phyloP scores from a whole-genome alignment of 2,888 invertebrate species.

The Theodoxus fluviatilis region DNA sequence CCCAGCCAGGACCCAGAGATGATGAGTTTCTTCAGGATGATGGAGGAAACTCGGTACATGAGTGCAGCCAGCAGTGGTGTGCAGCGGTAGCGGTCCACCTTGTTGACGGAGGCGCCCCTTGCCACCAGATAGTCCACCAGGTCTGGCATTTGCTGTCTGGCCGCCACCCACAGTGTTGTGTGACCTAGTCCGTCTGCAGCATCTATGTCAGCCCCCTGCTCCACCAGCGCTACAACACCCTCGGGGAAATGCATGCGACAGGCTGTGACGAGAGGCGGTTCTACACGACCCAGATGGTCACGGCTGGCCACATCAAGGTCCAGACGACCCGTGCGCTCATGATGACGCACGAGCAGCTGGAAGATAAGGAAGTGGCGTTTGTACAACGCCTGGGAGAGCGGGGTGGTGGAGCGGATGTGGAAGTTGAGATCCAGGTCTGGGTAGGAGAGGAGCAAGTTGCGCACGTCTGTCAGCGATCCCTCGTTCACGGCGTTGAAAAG shows the following conservation, averaged over 20 bases:
- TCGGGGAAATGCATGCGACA: constrained; percentile 61
- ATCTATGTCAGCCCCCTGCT: constrained; percentile 59
- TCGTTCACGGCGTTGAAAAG: constrained; percentile 46
- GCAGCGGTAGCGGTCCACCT: constrained; percentile 57
- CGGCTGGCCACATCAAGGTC: constrained; percentile 61
- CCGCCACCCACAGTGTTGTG: constrained; percentile 55
- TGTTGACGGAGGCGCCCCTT: constrained; percentile 59
- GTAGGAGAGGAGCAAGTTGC: constrained; percentile 50
- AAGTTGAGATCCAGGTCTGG: constrained; percentile 58
- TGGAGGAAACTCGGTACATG: constrained; percentile 54
- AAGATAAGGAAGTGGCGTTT: constrained; percentile 57
- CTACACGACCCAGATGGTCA: constrained; percentile 60
- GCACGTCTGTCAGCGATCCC: constrained; percentile 46
- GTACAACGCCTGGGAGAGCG: constrained; percentile 61
- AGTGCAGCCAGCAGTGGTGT: constrained; percentile 56
- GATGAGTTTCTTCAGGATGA: constrained; percentile 52
- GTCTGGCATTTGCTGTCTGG: constrained; percentile 52
- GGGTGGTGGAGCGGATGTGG: constrained; percentile 60
- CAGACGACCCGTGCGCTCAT: constrained; percentile 50
- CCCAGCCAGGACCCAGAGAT: constrained; percentile 52
- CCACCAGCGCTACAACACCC: constrained; percentile 56
- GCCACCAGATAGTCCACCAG: constrained; percentile 52
- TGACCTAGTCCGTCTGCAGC: constrained; percentile 52
- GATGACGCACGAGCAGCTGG: constrained; percentile 55
- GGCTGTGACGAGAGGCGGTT: constrained; percentile 64